These are phyloP conservation scores for Pseudomyrmex flavicornis DNA, from an alignment of 1,140 invertebrate species.

Conservation along the genomic window DNA sequence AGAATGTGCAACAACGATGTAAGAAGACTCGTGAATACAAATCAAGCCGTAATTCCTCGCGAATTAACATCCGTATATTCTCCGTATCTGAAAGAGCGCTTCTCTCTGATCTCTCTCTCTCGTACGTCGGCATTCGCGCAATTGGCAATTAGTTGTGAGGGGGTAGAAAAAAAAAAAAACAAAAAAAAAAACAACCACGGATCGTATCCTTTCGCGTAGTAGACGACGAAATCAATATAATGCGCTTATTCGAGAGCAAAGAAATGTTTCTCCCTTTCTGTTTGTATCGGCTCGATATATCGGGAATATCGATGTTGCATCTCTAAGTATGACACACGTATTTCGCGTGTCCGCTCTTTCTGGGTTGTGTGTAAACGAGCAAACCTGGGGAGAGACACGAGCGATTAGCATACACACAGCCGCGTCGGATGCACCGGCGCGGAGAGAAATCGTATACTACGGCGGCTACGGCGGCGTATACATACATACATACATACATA, in stretches of 20 bases:
- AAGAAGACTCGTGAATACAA: too few species aligned
- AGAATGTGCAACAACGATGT: neutral
- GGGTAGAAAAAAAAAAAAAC: too few species aligned
- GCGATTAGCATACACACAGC: constrained; percentile 51
- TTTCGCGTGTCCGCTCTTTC: constrained; percentile 1
- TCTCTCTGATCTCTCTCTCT: too few species aligned
- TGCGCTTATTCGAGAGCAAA: neutral
- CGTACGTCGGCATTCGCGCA: too few species aligned
- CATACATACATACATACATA: constrained; percentile 15
- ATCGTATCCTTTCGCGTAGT: too few species aligned
- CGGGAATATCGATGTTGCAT: constrained; percentile 20
- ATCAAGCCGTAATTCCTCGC: too few species aligned
- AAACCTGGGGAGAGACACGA: constrained; percentile 16
- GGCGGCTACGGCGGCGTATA: neutral
- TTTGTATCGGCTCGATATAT: neutral
- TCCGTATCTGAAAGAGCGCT: too few species aligned
- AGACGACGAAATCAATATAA: too few species aligned
- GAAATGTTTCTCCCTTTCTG: neutral
- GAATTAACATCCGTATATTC: too few species aligned
- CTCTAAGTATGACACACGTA: neutral
- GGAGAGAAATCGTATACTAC: too few species aligned
- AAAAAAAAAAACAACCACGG: too few species aligned
- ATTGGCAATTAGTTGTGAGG: too few species aligned
- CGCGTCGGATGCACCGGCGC: neutral
- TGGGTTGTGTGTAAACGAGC: constrained; percentile 25